Conservation (phyloP, 2,797 vertebrate genomes). For the Sylvia borin region DNA sequence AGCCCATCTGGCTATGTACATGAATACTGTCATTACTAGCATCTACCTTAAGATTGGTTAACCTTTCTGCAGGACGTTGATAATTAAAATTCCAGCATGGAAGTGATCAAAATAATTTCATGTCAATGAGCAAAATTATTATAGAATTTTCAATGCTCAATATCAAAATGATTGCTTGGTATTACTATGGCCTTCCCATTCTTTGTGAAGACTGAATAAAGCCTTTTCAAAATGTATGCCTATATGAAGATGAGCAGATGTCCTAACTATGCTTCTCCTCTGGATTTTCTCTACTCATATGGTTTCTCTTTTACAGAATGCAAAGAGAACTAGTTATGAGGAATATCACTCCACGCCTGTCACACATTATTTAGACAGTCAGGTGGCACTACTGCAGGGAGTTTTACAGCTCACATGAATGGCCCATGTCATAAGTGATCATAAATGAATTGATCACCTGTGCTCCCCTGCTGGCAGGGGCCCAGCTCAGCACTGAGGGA, state of each 20-base stretch:
- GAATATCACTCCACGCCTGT: neutral
- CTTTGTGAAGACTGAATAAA: neutral
- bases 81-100: neutral
- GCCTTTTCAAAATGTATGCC: neutral
- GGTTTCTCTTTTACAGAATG: neutral
- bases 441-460: neutral
- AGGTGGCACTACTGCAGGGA: neutral
- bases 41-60: neutral
- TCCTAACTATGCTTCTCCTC: neutral
- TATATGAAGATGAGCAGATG: neutral
- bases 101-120: neutral
- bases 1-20: neutral
- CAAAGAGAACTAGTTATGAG: neutral
- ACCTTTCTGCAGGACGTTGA: neutral
- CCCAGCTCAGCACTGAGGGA: neutral
- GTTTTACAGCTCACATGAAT: neutral
- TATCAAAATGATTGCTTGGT: neutral
- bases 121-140: neutral
- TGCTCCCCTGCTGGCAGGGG: neutral
- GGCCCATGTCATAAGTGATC: neutral
- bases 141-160: neutral
- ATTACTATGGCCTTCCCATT: neutral
- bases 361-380: neutral
- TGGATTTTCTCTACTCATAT: neutral
- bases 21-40: neutral